phyloP scores from a whole-genome alignment of 1,140 invertebrate genomes.

The Panulirus ornatus region DNA sequence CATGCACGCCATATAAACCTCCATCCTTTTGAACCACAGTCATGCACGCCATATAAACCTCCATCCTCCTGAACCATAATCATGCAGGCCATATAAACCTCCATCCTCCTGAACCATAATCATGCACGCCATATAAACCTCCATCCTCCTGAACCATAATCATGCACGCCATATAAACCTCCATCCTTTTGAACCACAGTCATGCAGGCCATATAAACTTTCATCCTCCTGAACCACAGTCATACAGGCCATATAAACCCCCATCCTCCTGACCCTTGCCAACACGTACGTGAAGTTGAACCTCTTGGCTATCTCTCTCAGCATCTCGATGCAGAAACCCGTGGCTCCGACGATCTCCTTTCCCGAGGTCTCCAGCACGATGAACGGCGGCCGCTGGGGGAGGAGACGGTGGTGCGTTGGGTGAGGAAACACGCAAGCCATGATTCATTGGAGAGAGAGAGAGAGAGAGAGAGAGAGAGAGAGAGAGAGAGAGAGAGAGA shows the following conservation, averaged over 20 bases:
- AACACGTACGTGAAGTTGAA: conserved; percentile 77
- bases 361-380: conserved; percentile 19
- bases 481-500: too few species aligned
- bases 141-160: too few species aligned
- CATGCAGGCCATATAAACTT: not conserved
- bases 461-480: not conserved
- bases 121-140: too few species aligned
- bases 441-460: not conserved
- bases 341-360: conserved; percentile 43
- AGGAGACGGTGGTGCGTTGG: conserved; percentile 26
- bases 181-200: not conserved
- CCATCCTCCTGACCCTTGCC: not conserved
- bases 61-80: too few species aligned
- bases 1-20: too few species aligned
- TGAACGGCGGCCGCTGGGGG: conserved; percentile 59
- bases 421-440: not conserved
- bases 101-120: too few species aligned
- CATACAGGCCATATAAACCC: not conserved
- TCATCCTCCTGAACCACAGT: not conserved
- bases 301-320: conserved; percentile 76
- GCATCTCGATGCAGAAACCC: conserved; percentile 76
- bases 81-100: too few species aligned
- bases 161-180: too few species aligned
- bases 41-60: too few species aligned
- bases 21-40: too few species aligned